Conservation (phyloP, 2,113 vertebrate genomes). For the Sinocyclocheilus anophthalmus region DNA sequence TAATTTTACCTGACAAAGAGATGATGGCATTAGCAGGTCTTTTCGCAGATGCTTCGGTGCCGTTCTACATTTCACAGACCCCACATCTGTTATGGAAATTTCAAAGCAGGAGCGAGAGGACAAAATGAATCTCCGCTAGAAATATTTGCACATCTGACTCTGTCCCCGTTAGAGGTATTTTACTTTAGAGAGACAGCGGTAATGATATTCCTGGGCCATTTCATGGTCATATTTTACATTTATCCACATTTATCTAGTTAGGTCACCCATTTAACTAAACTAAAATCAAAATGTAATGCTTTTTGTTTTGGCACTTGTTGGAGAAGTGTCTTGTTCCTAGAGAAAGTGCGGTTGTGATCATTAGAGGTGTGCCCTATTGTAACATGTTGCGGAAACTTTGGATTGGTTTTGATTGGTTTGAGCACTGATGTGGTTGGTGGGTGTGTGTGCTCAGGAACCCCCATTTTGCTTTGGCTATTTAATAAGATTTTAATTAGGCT, state of each 20-base stretch:
- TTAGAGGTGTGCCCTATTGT: no score
- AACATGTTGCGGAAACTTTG: no score
- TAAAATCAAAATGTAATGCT: conserved; percentile 35
- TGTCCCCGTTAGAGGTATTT: conserved; percentile 61
- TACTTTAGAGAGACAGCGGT: conserved; percentile 62
- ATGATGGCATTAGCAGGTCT: conserved; percentile 65
- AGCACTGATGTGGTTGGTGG: no score
- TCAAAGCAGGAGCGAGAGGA: conserved; percentile 61
- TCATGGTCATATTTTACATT: conserved; percentile 63
- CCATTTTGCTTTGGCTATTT: conserved; percentile 68
- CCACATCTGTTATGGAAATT: conserved; percentile 75
- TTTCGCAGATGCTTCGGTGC: conserved; percentile 50
- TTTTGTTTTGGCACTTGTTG: no score
- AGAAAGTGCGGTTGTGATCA: no score
- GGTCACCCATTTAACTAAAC: conserved; percentile 51
- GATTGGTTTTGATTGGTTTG: no score
- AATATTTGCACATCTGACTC: conserved; percentile 68
- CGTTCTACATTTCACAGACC: conserved; percentile 68
- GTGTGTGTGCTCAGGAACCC: no score
- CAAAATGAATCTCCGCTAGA: conserved; percentile 68
- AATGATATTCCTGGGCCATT: conserved; percentile 64
- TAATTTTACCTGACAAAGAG: conserved; percentile 56
- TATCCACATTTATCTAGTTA: conserved; percentile 59
- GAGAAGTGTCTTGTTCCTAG: no score
- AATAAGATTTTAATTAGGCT: conserved; percentile 77